Base-by-base conservation (phyloP, 2,797 vertebrate genomes). In the Bucorvus abyssinicus region DNA sequence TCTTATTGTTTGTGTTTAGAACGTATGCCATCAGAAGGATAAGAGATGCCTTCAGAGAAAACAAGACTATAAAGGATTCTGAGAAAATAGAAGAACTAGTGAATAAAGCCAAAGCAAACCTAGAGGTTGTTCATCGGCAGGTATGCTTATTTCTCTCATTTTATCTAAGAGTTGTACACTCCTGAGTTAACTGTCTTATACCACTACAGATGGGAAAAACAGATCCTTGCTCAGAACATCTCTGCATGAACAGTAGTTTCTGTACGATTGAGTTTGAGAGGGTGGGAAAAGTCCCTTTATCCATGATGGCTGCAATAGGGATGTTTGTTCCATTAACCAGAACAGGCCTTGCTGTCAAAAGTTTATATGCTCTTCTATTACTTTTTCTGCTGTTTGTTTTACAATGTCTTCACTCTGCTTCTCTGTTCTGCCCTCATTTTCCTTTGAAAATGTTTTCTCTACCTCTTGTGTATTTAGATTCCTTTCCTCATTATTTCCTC, bases 21-120 rank as follows among this genome's bases (percentile, higher is more conserved):
- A 99, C 94, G 0, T 99, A 99, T 3, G 98, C 99, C 69, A 81
- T 99, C 96, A 98, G 98, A 94, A 98, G 98, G 86, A 98, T 99
- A 96, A 98, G 98, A 96, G 99, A 99, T 95, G 98, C 98, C 91
- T 99, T 99, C 98, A 98, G 98, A 98, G 99, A 98, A 97, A 99
- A 99, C 96, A 98, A 97, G 96, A 97, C 92, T 30, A 69, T 99
- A 60, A 80, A 97, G 42, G 99, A 99, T 96, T 98, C 98, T 20
- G 95, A 96, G 90, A 89, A 97, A 87, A 98, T 99, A 95, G 97
- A 98, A 90, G 96, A 96, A 42, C 98, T 99, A 75, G 64, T 99
- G 85, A 97, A 96, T 92, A 98, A 98, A 96, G 99, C 98, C 77
- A 97, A 92, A 94, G 94, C 97, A 94, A 98, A 97, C 84, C 97